Base-by-base conservation (phyloP, 1,140 invertebrate genomes). In the Melipona quadrifasciata region DNA sequence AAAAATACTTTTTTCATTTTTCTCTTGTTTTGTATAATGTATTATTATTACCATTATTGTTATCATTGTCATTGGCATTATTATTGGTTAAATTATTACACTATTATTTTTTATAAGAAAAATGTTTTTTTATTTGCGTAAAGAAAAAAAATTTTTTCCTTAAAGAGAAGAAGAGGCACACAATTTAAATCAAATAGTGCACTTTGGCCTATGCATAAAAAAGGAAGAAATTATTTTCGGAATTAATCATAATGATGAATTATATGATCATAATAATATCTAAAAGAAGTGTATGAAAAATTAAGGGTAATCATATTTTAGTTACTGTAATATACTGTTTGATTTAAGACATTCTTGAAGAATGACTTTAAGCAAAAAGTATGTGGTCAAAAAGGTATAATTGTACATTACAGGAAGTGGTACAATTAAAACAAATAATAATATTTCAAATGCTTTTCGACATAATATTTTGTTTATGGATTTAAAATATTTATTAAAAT, bases 401-500 rank as follows among this genome's bases (percentile, higher is more conserved):
- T 39, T 34, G 27, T 58, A 80, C 53, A n/a, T 58, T 1, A 47
- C 47, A 31, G 14, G 55, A 27, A 80, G 31, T 47, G 6, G 39
- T 47, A 47, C 39, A 47, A 8, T 47, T 47, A n/a, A 53, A 55
- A 65, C 24, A 27, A 10, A 47, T 24, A 64, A 64, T 65, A 65
- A 82, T 82, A 80, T 75, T 74, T 82, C 39, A 65, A 57, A 81
- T 81, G 51, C 78, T 82, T 75, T 55, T 76, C 61, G 31, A 82
- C 21, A 53, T 51, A n/a, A 74, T 77, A 83, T 76, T 82, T 72
- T 83, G 57, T 83, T 83, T 85, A 75, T 67, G 47, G 47, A 53
- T 73, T 80, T 61, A 51, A 81, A 85, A 51, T 73, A 85, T 71
- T 80, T 85, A 81, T 67, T 58, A n/a, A 80, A 57, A 47, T 84